Evolutionary conservation across 2,888 invertebrate genomes (phyloP).

Genomic region (Tupiocoris notatus): DNA sequence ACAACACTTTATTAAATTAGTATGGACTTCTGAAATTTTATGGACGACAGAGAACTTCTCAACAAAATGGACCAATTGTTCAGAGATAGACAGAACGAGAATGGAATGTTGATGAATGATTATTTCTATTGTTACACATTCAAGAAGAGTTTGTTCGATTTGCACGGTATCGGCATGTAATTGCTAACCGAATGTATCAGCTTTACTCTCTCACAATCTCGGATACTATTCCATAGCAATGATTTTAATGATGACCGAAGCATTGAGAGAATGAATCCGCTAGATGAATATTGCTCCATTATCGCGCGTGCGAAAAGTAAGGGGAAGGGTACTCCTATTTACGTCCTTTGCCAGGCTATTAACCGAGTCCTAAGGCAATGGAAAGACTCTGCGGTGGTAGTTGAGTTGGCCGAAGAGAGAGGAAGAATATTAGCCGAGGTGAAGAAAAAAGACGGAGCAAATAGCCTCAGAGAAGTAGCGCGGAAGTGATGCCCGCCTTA

Average conservation of each 20-base stretch:
- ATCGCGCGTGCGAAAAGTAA: background rate
- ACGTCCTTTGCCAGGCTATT: constrained; percentile 25
- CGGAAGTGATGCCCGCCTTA: constrained; percentile 5
- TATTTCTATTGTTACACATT: no score
- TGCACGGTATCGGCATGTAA: no score
- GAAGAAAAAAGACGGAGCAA: background rate
- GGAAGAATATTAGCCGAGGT: constrained; percentile 6
- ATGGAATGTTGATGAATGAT: no score
- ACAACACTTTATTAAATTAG: no score
- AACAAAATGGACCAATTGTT: no score
- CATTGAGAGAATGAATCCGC: background rate
- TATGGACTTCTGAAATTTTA: no score
- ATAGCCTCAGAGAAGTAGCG: background rate
- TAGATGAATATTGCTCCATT: constrained; percentile 31
- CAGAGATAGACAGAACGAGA: no score
- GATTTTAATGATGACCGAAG: background rate
- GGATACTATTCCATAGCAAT: no score
- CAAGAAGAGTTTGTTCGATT: no score
- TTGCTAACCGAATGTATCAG: no score
- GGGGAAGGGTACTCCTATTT: constrained; percentile 1
- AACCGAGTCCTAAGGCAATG: constrained; percentile 3
- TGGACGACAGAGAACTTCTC: no score
- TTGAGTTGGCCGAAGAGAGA: background rate
- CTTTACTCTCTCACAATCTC: no score
- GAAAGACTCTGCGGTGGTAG: background rate